These are phyloP conservation scores for Drosophila tani DNA, from an alignment of 1,140 invertebrate species.

Conservation along the genomic window DNA sequence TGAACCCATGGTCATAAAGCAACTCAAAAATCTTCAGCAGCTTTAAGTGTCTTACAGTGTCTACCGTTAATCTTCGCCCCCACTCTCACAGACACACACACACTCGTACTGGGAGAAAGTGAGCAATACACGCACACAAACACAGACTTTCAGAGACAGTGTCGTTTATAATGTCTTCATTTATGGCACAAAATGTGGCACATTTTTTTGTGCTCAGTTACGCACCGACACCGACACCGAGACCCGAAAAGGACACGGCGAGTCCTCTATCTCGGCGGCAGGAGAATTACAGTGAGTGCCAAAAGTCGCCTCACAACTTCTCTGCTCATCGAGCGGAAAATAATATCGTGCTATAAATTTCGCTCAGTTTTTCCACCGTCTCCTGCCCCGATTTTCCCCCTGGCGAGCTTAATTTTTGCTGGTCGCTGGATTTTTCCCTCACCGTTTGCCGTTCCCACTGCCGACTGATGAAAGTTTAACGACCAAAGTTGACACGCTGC, in stretches of 20 bases:
- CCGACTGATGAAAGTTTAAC: constrained; percentile 81
- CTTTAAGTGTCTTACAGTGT: constrained; percentile 82
- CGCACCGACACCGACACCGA: constrained; percentile 71
- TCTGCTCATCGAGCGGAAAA: constrained; percentile 82
- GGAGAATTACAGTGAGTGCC: constrained; percentile 49
- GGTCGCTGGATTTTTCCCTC: constrained; percentile 46
- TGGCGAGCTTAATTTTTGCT: constrained; percentile 41
- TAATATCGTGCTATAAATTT: constrained; percentile 84
- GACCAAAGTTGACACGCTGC: constrained; percentile 82
- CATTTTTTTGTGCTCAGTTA: constrained; percentile 78
- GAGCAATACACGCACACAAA: constrained; percentile 11
- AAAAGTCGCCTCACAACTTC: constrained; percentile 82
- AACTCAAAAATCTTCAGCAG: constrained; percentile 77
- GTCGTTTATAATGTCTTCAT: constrained; percentile 81
- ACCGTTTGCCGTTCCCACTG: constrained; percentile 36
- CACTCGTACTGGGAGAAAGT: constrained; percentile 24
- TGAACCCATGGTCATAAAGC: constrained; percentile 70
- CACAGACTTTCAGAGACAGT: constrained; percentile 18
- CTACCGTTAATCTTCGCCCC: constrained; percentile 75
- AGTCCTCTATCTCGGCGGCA: constrained; percentile 21
- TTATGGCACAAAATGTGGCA: constrained; percentile 77
- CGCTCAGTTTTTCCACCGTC: constrained; percentile 60
- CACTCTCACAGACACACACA: constrained; percentile 53
- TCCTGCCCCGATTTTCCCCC: background rate
- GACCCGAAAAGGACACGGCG: constrained; percentile 65